Evolutionary conservation across 2,888 invertebrate species (phyloP).

Genomic region (Callimorpha dominula): DNA sequence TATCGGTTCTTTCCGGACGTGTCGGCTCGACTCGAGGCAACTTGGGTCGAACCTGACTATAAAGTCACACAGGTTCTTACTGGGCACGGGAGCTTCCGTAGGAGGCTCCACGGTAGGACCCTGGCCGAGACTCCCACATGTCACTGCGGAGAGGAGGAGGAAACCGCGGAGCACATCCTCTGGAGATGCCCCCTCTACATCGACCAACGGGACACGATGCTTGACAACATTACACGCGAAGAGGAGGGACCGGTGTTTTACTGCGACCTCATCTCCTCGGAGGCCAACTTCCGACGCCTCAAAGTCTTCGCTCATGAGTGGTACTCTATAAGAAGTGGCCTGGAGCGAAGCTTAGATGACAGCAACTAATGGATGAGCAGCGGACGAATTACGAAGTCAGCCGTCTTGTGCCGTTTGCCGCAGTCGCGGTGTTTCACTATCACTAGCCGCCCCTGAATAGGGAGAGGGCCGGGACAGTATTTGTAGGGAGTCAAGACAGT

Average conservation of each 20-base stretch:
- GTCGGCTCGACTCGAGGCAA: neutral
- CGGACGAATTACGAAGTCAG: no score
- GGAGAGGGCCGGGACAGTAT: no score
- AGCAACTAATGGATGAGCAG: neutral
- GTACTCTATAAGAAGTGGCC: neutral
- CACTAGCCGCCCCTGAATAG: no score
- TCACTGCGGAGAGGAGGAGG: neutral
- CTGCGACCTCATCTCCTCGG: neutral
- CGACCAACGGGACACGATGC: neutral
- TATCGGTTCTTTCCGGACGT: conserved; percentile 4
- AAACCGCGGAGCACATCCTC: neutral
- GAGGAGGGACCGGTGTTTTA: neutral
- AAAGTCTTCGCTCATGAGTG: conserved; percentile 56
- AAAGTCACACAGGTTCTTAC: no score
- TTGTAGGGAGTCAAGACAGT: no score
- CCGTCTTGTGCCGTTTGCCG: no score
- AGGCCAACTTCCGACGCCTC: conserved; percentile 69
- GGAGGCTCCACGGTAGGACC: neutral
- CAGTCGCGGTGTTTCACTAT: no score
- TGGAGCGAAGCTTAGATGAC: neutral
- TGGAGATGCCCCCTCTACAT: neutral
- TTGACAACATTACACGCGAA: neutral
- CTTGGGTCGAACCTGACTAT: conserved; percentile 8
- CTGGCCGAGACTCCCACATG: neutral
- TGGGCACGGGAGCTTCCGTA: neutral